Evolutionary conservation across 2,888 invertebrate genomes (phyloP), one percentile per base, ranked within the genome.

Genomic region (Leptothorax acervorum): DNA sequence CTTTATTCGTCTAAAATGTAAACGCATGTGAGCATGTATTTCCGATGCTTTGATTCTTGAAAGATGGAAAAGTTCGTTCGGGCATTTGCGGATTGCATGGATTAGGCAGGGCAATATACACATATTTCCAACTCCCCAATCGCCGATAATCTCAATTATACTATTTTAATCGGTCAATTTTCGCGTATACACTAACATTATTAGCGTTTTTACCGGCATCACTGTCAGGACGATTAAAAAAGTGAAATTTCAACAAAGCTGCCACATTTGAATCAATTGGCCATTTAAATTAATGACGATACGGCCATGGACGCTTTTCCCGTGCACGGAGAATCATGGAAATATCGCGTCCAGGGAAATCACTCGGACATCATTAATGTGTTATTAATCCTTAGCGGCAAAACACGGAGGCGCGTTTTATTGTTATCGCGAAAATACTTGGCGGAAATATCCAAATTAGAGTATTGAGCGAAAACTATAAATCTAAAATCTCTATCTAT

Each of bases 331-430:
- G 79, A 60, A 71, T 71, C 60, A 60, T 81, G 79, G 39, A 81
- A 81, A 81, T 81, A 81, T 81, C 73, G 79, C 73, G 39, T 48
- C 48, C 79, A 35, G 79, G 71, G 82, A 83, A 86, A 86, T 86
- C 85, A 83, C 55, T 83, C 75, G 87, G 75, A 87, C 60, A 83
- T 87, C 87, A 87, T 87, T 87, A 87, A 87, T 76, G 83, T 79
- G 76, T 81, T 84, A 87, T 87, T 87, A 87, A 87, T 81, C 48
- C 79, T 87, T 87, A 75, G 76, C 81, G 83, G 83, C 68, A 81
- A 81, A 87, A 87, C 82, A 85, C 68, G 57, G 23, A 55, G 18
- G 57, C 71, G 39, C 65, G 57, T 74, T 62, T 84, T 84, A 85
- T 87, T 82, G 76, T 83, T 81, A 84, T 82, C 86, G 82, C 51